Evolutionary conservation across 37 sponge, comb jelly and placozoan genomes (phyloP), one percentile per base, ranked within the genome.

Genomic region (Chondrilla cf. caribensis): DNA sequence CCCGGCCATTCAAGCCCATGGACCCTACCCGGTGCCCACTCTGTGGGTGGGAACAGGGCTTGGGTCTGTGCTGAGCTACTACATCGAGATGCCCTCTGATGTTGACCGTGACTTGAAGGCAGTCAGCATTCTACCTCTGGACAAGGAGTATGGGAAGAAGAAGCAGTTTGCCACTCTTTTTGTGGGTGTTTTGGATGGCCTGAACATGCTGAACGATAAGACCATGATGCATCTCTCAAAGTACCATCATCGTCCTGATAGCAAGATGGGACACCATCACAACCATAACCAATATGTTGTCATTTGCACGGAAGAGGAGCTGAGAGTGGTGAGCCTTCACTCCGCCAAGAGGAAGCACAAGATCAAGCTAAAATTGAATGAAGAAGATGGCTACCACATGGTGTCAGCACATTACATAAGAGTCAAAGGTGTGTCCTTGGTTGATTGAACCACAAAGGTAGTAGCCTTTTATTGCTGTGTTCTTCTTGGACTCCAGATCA

Each of bases 391-490:
- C 28, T 86, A 67, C 47, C 89, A 89, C 47, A 58, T 84, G 7
- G 78, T 89, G 11, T 93, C 89, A 39, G 93, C 89, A 11, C 89
- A 93, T 70, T 93, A 81, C 54, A 38, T 93, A 11, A 25, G 90
- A 79, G 65, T 82, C 9, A 43, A 75, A 78, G 93, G 93, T 89
- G 26, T 47, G 75, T 8, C 28, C 29, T 28, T 38, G 36, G 31
- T 25, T 2, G 8, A 14, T 14, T 17, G 37, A 18, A 44, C 15
- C 60, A 24, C 24, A 78, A 7, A 51, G 5, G 7, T 35, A 22
- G 18, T 9, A 19, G 17, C 76, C 11, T 73, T 14, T 11, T 5
- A 29, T 11, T 78, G 5, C 68, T 67, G 68, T 67, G 35, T 58
- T 58, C 35, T 84, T 38, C 54, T 87, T 3, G 11, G 82, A 8